Percentiles rank a stretch among this genome's conserved stretches.
Conservation (phyloP, 2,113 vertebrate genomes). For the Oriolus oriolus region DNA sequence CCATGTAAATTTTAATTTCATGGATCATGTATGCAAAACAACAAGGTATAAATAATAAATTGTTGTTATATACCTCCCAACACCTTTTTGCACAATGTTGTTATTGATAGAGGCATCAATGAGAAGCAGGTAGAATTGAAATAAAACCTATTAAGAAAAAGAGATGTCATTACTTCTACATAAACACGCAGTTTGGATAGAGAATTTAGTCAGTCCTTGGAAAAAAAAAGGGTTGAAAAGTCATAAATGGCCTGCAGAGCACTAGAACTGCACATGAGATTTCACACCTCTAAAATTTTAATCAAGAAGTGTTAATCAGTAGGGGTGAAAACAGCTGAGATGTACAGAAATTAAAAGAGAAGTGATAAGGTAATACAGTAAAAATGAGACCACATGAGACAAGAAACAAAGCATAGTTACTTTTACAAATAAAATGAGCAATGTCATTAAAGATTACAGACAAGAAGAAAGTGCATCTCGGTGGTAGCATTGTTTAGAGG, state of each 20-base stretch:
- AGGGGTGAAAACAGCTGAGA: neutral
- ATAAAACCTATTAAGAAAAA: neutral
- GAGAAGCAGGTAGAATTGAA: neutral
- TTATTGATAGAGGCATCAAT: neutral
- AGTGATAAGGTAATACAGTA: neutral
- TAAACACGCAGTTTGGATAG: neutral
- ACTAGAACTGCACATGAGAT: neutral
- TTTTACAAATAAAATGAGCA: neutral
- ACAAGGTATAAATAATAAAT: neutral
- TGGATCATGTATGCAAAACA: neutral
- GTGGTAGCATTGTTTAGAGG: neutral
- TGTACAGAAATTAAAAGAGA: neutral
- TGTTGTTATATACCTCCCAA: neutral
- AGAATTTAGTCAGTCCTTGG: neutral
- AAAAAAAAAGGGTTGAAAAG: neutral
- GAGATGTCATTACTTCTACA: neutral
- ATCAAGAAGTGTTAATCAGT: neutral
- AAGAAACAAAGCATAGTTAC: neutral
- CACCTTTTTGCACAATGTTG: neutral
- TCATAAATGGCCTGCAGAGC: neutral
- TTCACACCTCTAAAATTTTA: neutral
- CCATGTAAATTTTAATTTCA: neutral
- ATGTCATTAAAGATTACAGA: neutral
- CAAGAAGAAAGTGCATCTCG: neutral
- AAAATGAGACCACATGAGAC: neutral